phyloP scores from a whole-genome alignment of 2,888 invertebrate genomes.

The Yponomeuta malinellus region DNA sequence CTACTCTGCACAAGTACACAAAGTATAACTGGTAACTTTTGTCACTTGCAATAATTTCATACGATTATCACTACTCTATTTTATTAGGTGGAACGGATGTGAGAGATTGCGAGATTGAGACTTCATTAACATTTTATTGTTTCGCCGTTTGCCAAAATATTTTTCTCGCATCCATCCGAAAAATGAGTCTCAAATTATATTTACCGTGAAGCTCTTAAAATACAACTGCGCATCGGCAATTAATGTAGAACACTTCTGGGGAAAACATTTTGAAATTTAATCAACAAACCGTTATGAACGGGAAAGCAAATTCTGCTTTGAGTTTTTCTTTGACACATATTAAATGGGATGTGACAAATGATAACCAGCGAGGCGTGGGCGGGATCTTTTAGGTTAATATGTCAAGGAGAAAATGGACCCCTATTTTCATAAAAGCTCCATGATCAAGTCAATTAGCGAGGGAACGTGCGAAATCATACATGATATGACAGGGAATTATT shows the following conservation, averaged over 20 bases:
- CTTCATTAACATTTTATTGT: conserved; percentile 5
- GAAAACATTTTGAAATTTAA: neutral
- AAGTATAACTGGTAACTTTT: neutral
- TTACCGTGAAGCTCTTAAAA: neutral
- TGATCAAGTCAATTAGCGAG: neutral
- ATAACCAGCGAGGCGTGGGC: neutral
- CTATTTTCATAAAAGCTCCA: neutral
- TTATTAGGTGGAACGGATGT: neutral
- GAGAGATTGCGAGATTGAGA: neutral
- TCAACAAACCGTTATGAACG: neutral
- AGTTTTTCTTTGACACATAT: conserved; percentile 1
- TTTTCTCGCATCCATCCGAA: neutral
- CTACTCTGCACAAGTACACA: too few species aligned
- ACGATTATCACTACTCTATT: neutral
- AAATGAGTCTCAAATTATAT: conserved; percentile 2
- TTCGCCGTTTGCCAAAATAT: conserved; percentile 15
- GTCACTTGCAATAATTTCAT: neutral
- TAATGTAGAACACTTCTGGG: neutral
- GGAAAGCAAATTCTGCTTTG: neutral
- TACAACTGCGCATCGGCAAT: neutral
- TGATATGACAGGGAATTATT: neutral
- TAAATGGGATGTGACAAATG: neutral
- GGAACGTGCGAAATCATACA: neutral
- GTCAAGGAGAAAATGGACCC: neutral
- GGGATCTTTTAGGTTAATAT: neutral